A percentile compares a stretch with the other conserved stretches of the same genome.
phyloP scores from a whole-genome alignment of 2,888 invertebrate genomes.

The Petrophora chlorosata region DNA sequence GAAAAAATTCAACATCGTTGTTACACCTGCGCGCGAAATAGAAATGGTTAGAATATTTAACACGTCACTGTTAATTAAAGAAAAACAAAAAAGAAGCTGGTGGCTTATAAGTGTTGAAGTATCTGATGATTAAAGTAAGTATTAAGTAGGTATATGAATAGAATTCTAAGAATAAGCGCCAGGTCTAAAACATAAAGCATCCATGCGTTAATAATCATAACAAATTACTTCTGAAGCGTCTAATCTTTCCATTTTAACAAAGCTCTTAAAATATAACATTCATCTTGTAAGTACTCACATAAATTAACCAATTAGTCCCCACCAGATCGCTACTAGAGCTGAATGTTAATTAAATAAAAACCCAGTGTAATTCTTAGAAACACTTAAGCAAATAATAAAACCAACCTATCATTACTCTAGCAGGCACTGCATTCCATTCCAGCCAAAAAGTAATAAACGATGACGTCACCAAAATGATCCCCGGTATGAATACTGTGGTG shows the following conservation, averaged over 20 bases:
- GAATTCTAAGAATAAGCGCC: conserved; percentile 19
- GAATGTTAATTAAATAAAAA: conserved; percentile 29
- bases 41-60: conserved; percentile 16
- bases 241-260: conserved; percentile 10
- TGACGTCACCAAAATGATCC: conserved; percentile 97
- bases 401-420: conserved; percentile 97
- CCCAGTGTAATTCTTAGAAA: conserved; percentile 21
- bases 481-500: conserved; percentile 98
- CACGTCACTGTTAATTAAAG: not conserved
- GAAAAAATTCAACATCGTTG: conserved; percentile 99
- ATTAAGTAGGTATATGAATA: not conserved
- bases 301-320: conserved; percentile 20
- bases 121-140: not conserved
- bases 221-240: not conserved
- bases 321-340: conserved; percentile 21
- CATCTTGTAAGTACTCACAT: conserved; percentile 28
- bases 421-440: conserved; percentile 98
- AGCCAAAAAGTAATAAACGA: conserved; percentile 99
- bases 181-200: conserved; percentile 3
- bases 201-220: conserved; percentile 10
- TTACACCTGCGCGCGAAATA: conserved; percentile 88
- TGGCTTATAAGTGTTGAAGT: not conserved
- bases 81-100: conserved; percentile 4
- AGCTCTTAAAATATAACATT: conserved; percentile 22
- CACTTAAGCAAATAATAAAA: conserved; percentile 58